phyloP scores from a whole-genome alignment of 2,888 invertebrate genomes.

The Argynnis bischoffii region DNA sequence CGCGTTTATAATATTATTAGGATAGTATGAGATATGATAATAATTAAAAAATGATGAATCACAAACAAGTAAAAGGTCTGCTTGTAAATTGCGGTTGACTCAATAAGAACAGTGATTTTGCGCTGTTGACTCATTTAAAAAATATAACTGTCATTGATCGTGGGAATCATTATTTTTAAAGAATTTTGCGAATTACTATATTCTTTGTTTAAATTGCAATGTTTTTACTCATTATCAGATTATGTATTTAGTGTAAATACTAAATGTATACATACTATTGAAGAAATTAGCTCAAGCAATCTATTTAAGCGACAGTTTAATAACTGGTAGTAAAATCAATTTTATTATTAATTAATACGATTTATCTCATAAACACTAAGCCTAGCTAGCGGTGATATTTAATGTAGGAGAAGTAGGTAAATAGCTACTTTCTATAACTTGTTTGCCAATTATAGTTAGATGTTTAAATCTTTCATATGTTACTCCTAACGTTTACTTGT shows the following conservation, averaged over 20 bases:
- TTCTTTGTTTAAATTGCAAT: constrained; percentile 7
- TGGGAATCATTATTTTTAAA: constrained; percentile 30
- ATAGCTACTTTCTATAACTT: constrained; percentile 3
- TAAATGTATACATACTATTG: background rate
- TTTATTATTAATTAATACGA: background rate
- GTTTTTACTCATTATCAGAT: background rate
- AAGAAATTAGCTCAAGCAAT: background rate
- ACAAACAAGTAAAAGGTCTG: constrained; percentile 28
- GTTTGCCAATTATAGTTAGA: background rate
- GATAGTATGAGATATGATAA: background rate
- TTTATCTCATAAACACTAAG: background rate
- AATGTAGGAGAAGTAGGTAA: constrained; percentile 3
- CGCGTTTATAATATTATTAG: no score
- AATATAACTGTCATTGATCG: constrained; percentile 39
- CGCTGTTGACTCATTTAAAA: constrained; percentile 53
- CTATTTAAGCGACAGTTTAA: background rate
- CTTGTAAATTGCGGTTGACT: constrained; percentile 32
- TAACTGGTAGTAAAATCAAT: background rate
- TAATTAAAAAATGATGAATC: constrained; percentile 33
- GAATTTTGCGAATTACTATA: constrained; percentile 18
- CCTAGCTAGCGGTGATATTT: constrained; percentile 5
- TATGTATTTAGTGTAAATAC: background rate
- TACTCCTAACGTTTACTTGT: background rate
- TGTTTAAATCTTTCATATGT: constrained; percentile 1
- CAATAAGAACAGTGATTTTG: constrained; percentile 36